Evolutionary conservation across 2,113 vertebrate genomes (phyloP).

Genomic region (Podilymbus podiceps): DNA sequence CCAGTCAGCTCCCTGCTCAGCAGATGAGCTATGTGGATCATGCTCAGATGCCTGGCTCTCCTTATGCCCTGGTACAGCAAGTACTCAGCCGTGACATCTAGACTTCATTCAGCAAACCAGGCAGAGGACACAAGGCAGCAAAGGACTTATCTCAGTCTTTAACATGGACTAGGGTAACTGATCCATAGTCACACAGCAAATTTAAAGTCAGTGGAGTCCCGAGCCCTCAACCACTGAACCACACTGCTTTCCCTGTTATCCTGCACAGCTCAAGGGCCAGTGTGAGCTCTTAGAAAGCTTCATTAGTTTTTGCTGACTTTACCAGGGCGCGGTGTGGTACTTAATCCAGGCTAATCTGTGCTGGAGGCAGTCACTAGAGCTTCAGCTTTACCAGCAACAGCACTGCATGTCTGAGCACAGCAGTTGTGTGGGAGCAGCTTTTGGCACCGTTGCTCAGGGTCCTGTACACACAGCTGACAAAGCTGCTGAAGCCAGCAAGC

Average conservation of each 20-base stretch:
- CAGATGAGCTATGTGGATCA: not conserved
- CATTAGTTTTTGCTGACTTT: slow-evolving; percentile 7
- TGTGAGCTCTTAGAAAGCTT: not conserved
- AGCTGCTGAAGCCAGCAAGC: not conserved
- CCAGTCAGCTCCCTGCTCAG: not conserved
- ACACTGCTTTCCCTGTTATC: not conserved
- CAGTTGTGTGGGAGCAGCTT: not conserved
- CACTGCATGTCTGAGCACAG: not conserved
- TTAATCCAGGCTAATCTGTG: slow-evolving; percentile 14
- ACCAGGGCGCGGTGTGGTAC: not conserved
- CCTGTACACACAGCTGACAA: not conserved
- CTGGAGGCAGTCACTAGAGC: not conserved
- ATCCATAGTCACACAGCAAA: not conserved
- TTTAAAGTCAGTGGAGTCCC: not conserved
- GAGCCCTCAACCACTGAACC: rapidly evolving
- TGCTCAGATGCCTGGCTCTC: not conserved
- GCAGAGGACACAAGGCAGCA: not conserved
- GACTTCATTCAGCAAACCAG: not conserved
- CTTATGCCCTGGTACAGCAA: rapidly evolving
- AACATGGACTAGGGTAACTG: not conserved
- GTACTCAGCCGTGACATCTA: not conserved
- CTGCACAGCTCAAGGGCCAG: not conserved
- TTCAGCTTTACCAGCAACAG: not conserved
- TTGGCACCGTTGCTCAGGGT: not conserved
- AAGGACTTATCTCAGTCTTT: not conserved